Conservation (phyloP, 2,113 vertebrate species). For the Mus pahari region DNA sequence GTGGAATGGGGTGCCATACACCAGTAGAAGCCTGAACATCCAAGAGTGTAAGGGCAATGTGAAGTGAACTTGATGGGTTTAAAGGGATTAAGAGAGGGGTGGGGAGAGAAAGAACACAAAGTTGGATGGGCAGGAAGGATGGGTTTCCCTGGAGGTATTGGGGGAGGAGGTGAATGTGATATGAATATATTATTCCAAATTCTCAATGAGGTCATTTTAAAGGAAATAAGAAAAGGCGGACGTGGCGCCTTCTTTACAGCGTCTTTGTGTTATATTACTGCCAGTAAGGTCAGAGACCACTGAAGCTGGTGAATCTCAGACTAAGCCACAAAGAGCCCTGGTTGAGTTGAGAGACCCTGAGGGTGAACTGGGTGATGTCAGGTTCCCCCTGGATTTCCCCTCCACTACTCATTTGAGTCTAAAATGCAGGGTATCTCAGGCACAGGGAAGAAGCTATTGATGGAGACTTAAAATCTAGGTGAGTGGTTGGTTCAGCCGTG, state of each 20-base stretch:
- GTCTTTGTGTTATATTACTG: too few relatives aligned
- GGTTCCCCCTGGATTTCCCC: not conserved
- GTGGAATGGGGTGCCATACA: too few relatives aligned
- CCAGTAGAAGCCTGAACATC: too few relatives aligned
- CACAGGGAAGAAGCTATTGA: not conserved
- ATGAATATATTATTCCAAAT: not conserved
- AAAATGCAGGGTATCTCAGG: not conserved
- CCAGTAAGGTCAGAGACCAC: not conserved
- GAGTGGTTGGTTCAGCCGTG: not conserved
- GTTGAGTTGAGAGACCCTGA: not conserved
- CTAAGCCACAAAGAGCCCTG: not conserved
- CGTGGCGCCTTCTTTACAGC: not conserved
- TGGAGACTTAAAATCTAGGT: not conserved
- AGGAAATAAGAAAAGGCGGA: not conserved
- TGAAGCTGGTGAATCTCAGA: not conserved
- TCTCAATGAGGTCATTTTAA: not conserved
- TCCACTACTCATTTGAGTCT: not conserved
- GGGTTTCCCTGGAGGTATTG: not conserved
- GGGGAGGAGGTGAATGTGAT: not conserved
- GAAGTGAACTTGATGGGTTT: too few relatives aligned
- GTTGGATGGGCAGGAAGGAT: not conserved
- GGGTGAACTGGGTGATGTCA: too few relatives aligned
- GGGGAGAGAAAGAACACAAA: too few relatives aligned
- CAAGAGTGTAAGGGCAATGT: too few relatives aligned
- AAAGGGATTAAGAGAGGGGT: too few relatives aligned